phyloP scores from a whole-genome alignment of 2,888 invertebrate genomes.

The Stomorhina lunata region DNA sequence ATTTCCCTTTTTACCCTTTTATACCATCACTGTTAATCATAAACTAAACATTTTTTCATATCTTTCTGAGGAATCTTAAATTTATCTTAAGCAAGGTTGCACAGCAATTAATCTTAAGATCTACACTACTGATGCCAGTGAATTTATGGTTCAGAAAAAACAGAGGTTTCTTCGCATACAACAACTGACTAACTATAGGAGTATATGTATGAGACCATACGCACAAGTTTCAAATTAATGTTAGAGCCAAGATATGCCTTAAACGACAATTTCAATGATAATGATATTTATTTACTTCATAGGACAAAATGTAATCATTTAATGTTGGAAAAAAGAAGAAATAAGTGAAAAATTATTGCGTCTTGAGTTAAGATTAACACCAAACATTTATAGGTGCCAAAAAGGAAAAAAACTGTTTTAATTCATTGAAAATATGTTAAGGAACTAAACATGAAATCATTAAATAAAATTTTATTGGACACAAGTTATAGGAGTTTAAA shows the following conservation, averaged over 20 bases:
- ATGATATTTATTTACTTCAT: constrained; percentile 55
- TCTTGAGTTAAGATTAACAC: constrained; percentile 8
- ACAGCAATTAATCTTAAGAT: constrained; percentile 62
- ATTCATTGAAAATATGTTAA: neutral
- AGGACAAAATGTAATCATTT: constrained; percentile 24
- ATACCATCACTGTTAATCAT: neutral
- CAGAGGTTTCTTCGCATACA: neutral
- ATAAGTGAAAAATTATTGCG: neutral
- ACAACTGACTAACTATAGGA: neutral
- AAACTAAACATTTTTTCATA: constrained; percentile 4
- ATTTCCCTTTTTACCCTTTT: neutral
- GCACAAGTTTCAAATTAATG: constrained; percentile 19
- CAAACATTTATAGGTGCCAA: neutral
- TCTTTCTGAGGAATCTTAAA: constrained; percentile 59
- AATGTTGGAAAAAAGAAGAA: neutral
- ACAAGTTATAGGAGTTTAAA: neutral
- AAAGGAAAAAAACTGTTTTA: neutral
- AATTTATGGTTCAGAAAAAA: constrained; percentile 27
- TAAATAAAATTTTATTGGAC: neutral
- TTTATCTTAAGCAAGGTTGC: constrained; percentile 58
- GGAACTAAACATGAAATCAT: neutral
- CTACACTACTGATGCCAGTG: constrained; percentile 53
- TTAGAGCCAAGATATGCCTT: constrained; percentile 21
- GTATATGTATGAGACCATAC: neutral
- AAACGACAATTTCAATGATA: constrained; percentile 54